Conservation (phyloP, 2,888 invertebrate genomes). For the Panzeria rudis region DNA sequence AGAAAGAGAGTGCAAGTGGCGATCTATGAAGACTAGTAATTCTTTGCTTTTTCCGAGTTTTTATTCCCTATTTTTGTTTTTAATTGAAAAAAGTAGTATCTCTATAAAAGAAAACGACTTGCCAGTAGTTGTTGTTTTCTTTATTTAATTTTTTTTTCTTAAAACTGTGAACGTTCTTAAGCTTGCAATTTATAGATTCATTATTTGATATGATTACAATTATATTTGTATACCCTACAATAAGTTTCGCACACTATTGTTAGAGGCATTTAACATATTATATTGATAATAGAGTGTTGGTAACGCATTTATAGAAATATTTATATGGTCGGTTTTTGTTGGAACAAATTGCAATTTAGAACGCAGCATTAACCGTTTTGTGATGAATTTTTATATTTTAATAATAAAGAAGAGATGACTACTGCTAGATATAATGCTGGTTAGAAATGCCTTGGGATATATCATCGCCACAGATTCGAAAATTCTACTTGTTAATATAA, state of each 20-base stretch:
- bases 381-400: neutral
- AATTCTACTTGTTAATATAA: too few species aligned
- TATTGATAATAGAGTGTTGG: neutral
- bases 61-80: constrained; percentile 48
- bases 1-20: constrained; percentile 72
- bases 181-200: constrained; percentile 62
- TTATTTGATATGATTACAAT: constrained; percentile 66
- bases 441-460: too few species aligned
- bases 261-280: neutral
- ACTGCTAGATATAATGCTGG: too few species aligned
- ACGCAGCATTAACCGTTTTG: neutral
- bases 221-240: constrained; percentile 49
- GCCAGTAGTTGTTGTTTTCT: constrained; percentile 22
- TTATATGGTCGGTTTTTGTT: neutral
- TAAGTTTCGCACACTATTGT: neutral
- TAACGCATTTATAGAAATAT: neutral
- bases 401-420: neutral
- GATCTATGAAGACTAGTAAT: constrained; percentile 35
- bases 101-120: constrained; percentile 63
- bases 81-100: constrained; percentile 69
- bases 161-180: constrained; percentile 45
- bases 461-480: too few species aligned
- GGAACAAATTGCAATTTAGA: neutral
- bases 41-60: constrained; percentile 10
- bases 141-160: constrained; percentile 6